phyloP scores from a whole-genome alignment of 2,113 vertebrate genomes.

The Xiphias gladius region DNA sequence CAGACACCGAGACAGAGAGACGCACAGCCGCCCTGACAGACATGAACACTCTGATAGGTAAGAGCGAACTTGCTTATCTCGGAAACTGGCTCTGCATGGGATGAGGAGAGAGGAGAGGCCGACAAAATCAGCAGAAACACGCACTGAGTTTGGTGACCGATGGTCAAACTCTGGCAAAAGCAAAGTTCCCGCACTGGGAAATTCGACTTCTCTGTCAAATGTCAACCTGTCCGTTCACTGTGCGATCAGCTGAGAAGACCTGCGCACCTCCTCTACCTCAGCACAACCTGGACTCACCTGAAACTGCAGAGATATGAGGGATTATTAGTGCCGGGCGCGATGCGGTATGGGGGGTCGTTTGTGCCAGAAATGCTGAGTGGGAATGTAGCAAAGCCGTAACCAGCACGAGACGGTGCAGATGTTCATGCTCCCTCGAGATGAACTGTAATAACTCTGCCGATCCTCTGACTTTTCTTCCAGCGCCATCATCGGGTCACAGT shows the following conservation, averaged over 20 bases:
- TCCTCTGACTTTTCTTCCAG: too few relatives aligned
- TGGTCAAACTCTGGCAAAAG: too few relatives aligned
- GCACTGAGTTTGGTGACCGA: background rate
- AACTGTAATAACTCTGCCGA: too few relatives aligned
- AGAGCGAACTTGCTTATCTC: too few relatives aligned
- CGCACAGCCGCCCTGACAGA: conserved; percentile 44
- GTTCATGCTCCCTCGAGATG: background rate
- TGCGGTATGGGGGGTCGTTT: background rate
- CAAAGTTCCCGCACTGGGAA: too few relatives aligned
- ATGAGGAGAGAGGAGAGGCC: background rate
- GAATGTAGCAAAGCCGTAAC: background rate
- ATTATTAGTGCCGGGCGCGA: background rate
- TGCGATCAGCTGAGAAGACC: background rate
- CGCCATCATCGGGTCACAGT: too few relatives aligned
- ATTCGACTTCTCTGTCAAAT: background rate
- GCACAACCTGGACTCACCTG: background rate
- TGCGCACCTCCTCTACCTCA: background rate
- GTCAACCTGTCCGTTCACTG: too few relatives aligned
- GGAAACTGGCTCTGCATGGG: too few relatives aligned
- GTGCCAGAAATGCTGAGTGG: background rate
- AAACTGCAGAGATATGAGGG: background rate
- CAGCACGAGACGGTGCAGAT: too few relatives aligned
- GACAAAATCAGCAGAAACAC: background rate
- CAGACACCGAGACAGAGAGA: conserved; percentile 17
- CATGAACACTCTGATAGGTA: conserved; percentile 64